Conservation (phyloP, 2,797 vertebrate species). For the Mormyrops boulengeri region DNA sequence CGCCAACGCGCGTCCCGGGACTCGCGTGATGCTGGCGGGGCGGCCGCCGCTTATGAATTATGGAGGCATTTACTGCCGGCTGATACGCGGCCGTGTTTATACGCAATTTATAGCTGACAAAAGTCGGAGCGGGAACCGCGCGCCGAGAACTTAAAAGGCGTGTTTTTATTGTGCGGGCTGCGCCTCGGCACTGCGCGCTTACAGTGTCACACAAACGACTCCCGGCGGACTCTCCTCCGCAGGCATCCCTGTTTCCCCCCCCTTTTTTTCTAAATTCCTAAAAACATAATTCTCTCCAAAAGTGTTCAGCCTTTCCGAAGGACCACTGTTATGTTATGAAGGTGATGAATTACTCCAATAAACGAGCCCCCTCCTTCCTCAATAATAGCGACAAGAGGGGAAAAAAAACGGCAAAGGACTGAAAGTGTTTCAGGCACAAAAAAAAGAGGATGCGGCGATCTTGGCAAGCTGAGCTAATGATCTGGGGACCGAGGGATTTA, state of each 20-base stretch:
- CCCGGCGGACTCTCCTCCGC: constrained; percentile 70
- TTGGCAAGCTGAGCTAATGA: constrained; percentile 38
- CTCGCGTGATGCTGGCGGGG: constrained; percentile 55
- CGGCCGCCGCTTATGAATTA: constrained; percentile 77
- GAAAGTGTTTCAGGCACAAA: constrained; percentile 57
- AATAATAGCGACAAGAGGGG: constrained; percentile 56
- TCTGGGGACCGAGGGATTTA: constrained; percentile 47
- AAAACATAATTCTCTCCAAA: constrained; percentile 86
- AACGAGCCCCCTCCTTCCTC: constrained; percentile 53
- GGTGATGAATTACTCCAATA: constrained; percentile 99
- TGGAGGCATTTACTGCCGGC: constrained; percentile 80
- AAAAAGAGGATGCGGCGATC: constrained; percentile 53
- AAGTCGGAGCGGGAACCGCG: constrained; percentile 77
- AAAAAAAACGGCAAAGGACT: constrained; percentile 52
- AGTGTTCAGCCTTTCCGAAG: constrained; percentile 76
- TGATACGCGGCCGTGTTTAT: constrained; percentile 82
- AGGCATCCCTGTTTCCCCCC: constrained; percentile 72
- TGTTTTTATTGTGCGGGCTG: constrained; percentile 70
- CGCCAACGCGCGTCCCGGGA: constrained; percentile 49
- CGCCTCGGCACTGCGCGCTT: constrained; percentile 65
- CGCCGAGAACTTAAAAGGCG: constrained; percentile 88
- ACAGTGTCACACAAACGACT: constrained; percentile 77
- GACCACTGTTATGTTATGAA: constrained; percentile 84
- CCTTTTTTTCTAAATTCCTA: constrained; percentile 81
- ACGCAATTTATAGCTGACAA: constrained; percentile 94